A percentile compares a stretch with the other conserved stretches of the same genome.
phyloP scores from a whole-genome alignment of 2,113 vertebrate species.

The Xiphophorus couchianus region DNA sequence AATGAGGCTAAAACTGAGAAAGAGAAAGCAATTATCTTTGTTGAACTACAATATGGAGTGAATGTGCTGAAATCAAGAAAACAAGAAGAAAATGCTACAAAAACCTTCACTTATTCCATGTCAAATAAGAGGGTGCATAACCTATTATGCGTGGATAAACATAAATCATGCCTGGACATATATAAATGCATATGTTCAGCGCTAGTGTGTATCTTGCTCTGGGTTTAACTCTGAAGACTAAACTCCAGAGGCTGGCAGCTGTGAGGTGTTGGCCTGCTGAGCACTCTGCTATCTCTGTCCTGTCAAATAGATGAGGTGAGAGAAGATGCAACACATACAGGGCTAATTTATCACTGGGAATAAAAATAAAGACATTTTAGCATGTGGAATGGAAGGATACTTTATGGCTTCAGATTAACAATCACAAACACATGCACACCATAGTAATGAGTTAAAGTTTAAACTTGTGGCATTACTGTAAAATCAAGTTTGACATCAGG shows the following conservation, averaged over 20 bases:
- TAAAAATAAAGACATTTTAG: slow-evolving; percentile 47
- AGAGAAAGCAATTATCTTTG: neutral
- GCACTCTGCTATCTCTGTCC: slow-evolving; percentile 16
- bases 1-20: slow-evolving; percentile 22
- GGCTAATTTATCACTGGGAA: slow-evolving; percentile 52
- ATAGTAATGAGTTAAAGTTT: neutral
- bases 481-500: neutral
- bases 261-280: slow-evolving; percentile 12
- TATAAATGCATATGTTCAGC: slow-evolving; percentile 36
- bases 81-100: slow-evolving; percentile 5
- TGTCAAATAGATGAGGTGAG: slow-evolving; percentile 66
- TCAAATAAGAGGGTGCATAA: slow-evolving; percentile 6
- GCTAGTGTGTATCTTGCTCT: slow-evolving; percentile 22
- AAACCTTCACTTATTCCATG: neutral
- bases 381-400: slow-evolving; percentile 34
- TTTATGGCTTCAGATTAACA: slow-evolving; percentile 15
- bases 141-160: slow-evolving; percentile 1
- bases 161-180: slow-evolving; percentile 31
- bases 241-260: slow-evolving; percentile 40
- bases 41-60: slow-evolving; percentile 1
- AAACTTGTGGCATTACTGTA: neutral
- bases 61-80: slow-evolving; percentile 11
- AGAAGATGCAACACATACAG: slow-evolving; percentile 56
- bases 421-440: neutral
- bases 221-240: slow-evolving; percentile 42